Conservation (phyloP, 2,888 invertebrate genomes). For the Phyllotreta cruciferae region DNA sequence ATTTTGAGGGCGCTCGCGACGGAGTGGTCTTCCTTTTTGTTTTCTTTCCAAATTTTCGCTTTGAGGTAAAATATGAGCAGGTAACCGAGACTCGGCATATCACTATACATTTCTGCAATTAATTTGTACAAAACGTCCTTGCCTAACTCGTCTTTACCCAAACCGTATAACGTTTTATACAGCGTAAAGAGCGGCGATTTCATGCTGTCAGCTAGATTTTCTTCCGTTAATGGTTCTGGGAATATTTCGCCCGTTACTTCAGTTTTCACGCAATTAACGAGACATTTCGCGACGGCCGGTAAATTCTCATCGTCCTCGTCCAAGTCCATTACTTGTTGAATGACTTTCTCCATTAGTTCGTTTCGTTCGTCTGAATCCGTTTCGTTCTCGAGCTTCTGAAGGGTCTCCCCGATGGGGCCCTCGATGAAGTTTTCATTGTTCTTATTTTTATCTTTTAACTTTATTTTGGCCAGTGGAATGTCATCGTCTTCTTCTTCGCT, state of each 20-base stretch:
- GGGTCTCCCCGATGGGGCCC: conserved; percentile 65
- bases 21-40: conserved; percentile 61
- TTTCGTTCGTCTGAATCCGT: conserved; percentile 67
- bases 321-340: conserved; percentile 64
- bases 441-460: conserved; percentile 66
- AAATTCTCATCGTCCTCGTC: conserved; percentile 68
- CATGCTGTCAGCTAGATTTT: conserved; percentile 77
- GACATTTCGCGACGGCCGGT: conserved; percentile 65
- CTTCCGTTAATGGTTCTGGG: conserved; percentile 67
- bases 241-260: conserved; percentile 60
- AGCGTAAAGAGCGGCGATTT: conserved; percentile 82
- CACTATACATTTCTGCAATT: conserved; percentile 79
- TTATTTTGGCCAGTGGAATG: conserved; percentile 78
- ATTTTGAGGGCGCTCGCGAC: conserved; percentile 75
- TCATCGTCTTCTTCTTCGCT: conserved; percentile 72
- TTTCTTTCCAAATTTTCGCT: conserved; percentile 70
- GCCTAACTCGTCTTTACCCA: conserved; percentile 73
- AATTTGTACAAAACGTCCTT: conserved; percentile 78
- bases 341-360: conserved; percentile 63
- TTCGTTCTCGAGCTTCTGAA: conserved; percentile 67
- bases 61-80: conserved; percentile 89
- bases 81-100: conserved; percentile 79
- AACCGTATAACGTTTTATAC: conserved; percentile 81
- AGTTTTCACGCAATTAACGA: conserved; percentile 65
- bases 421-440: conserved; percentile 60